Evolutionary conservation across 2,888 invertebrate genomes (phyloP), one percentile per base, ranked within the genome.

Genomic region (Venustoraphidia nigricollis): DNA sequence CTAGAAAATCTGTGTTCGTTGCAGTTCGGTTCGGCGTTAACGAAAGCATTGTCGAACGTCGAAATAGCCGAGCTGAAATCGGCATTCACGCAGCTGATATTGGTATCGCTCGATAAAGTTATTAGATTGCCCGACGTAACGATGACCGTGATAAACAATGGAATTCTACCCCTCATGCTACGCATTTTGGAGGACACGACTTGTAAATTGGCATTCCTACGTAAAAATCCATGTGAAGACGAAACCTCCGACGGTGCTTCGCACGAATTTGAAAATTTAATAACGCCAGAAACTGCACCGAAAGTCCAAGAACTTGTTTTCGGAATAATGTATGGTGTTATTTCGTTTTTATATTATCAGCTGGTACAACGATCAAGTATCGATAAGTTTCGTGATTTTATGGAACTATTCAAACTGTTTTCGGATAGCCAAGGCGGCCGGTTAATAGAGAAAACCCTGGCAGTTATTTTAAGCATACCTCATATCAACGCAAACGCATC

Each of bases 81-180:
- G 1, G 71, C 74, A 0, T 60, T 77, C 17, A 73, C 75, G 0
- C 73, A 75, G 54, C 62, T 79, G 1, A 67, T 79, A 50, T 67
- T 79, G 14, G 71, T 71, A 9, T 70, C 77, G 0, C 55, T 79
- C 47, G 75, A 78, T 51, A 72, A 73, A 53, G 73, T 75, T 0
- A 61, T 73, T 10, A 59, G 69, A 9, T 66, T 73, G 44, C 55
- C 62, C n/a, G 74, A 76, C 43, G 66, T 76, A 9, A 73, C 74
- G 47, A 71, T 72, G 39, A 73, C 73, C 46, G 64, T 77, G 4
- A 75, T 77, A 41, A 73, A 75, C 55, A 75, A 73, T 55, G 78
- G 78, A 0, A 68, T 76, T 34, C 55, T 79, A n/a, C 78, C 78
- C 3, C 75, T 77, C 72, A 67, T 77, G 40, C 62, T 79, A 9